These are phyloP conservation scores for Eremobia ochroleuca DNA, from an alignment of 2,888 invertebrate genomes.

Conservation along the genomic window DNA sequence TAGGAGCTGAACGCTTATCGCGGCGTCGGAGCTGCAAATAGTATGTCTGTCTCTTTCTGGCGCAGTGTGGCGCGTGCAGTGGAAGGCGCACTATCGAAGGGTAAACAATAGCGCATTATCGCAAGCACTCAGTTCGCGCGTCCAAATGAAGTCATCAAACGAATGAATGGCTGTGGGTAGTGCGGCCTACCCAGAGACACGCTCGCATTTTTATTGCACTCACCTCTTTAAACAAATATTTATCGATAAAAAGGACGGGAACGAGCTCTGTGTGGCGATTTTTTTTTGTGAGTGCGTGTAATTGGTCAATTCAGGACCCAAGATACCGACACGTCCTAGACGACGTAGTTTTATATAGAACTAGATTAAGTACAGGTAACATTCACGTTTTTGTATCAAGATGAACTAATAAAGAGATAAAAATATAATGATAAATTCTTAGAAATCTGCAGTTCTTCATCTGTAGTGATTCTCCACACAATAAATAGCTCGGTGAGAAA, in stretches of 20 bases:
- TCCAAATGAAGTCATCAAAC: constrained; percentile 91
- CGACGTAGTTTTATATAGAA: constrained; percentile 45
- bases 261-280: constrained; percentile 65
- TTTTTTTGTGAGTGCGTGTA: constrained; percentile 73
- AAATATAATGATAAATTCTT: constrained; percentile 46
- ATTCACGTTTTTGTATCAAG: constrained; percentile 31
- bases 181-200: constrained; percentile 86
- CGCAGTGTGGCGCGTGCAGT: constrained; percentile 88
- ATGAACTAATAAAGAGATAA: constrained; percentile 48
- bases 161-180: constrained; percentile 88
- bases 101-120: constrained; percentile 91
- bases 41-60: constrained; percentile 82
- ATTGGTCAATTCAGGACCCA: constrained; percentile 71
- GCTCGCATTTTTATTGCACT: constrained; percentile 89
- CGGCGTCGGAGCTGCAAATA: constrained; percentile 75
- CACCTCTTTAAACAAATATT: constrained; percentile 88
- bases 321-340: constrained; percentile 69
- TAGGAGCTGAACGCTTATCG: constrained; percentile 80
- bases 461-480: background rate
- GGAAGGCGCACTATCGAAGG: constrained; percentile 90
- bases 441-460: constrained; percentile 27
- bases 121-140: constrained; percentile 88
- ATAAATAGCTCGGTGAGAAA: constrained; percentile 4
- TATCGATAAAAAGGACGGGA: constrained; percentile 79
- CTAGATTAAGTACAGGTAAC: constrained; percentile 30